Base-by-base conservation (phyloP, 2,797 vertebrate genomes). In the Vireo griseus region DNA sequence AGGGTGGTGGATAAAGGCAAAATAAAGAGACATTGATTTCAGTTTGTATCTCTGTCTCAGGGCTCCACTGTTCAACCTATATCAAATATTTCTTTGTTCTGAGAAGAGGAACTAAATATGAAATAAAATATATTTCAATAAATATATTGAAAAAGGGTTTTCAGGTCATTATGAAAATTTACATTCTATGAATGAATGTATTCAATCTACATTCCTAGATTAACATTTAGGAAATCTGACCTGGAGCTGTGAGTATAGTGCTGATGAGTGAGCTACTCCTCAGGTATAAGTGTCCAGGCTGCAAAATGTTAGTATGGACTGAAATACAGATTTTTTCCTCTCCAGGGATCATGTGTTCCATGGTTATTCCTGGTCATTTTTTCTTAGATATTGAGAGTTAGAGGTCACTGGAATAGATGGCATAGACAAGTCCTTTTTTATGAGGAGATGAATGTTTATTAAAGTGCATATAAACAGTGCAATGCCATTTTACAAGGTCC, bases 21-120 rank as follows among this genome's bases (percentile, higher is more conserved):
- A 82, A 79, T 61, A 72, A 62, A 67, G 25, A 58, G 33, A 51
- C 8, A 20, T 5, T 55, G 13, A 48, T 26, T 91, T 82, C 19
- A 57, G 2, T 67, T 58, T 37, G 2, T 19, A 17, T n/a, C 22
- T 54, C 22, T 80, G 2, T 44, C 35, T 77, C 37, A 62, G 28
- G 21, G 21, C 5, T 10, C 5, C 3, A 14, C 18, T 6, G 0
- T 47, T 40, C 35, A 39, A 6, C 5, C 5, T 5, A 8, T 35
- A 13, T 37, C 2, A 14, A 73, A 68, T 35, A 54, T 1, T 20
- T 33, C 10, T 28, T 1, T 22, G 13, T 72, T 90, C 73, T 65
- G 19, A 61, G 11, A 61, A 8, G 10, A 76, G 24, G 6, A 67
- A 22, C 4, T 42, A 31, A 61, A 71, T 7, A 8, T 29, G 10